phyloP scores from a whole-genome alignment of 2,113 vertebrate species.

The Xiphophorus hellerii region DNA sequence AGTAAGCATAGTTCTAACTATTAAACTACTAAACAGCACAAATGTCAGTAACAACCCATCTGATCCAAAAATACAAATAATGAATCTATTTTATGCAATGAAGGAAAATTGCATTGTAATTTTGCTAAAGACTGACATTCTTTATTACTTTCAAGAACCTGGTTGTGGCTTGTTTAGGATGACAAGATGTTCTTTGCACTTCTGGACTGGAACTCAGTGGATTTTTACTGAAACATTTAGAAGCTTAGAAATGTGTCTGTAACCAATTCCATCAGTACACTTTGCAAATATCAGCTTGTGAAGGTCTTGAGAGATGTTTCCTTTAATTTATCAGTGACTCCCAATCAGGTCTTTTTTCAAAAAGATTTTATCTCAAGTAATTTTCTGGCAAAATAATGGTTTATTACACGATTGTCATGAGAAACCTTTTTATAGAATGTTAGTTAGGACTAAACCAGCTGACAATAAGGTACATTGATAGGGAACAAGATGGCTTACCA shows the following conservation, averaged over 20 bases:
- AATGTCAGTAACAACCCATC: not conserved
- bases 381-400: too few relatives aligned
- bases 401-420: too few relatives aligned
- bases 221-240: too few relatives aligned
- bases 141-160: not conserved
- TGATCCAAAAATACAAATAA: not conserved
- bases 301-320: not conserved
- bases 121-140: not conserved
- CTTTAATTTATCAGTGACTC: not conserved
- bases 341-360: too few relatives aligned
- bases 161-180: not conserved
- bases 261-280: not conserved
- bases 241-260: too few relatives aligned
- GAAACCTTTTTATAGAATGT: not conserved
- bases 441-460: not conserved
- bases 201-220: not conserved
- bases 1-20: too few relatives aligned
- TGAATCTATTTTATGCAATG: not conserved
- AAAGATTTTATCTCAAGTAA: too few relatives aligned
- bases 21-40: too few relatives aligned
- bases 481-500: not conserved
- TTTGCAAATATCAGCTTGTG: not conserved
- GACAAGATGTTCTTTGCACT: not conserved
- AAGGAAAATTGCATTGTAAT: not conserved
- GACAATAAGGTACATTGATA: not conserved